Conservation (phyloP, 2,888 invertebrate species). For the Anthophora plumipes region DNA sequence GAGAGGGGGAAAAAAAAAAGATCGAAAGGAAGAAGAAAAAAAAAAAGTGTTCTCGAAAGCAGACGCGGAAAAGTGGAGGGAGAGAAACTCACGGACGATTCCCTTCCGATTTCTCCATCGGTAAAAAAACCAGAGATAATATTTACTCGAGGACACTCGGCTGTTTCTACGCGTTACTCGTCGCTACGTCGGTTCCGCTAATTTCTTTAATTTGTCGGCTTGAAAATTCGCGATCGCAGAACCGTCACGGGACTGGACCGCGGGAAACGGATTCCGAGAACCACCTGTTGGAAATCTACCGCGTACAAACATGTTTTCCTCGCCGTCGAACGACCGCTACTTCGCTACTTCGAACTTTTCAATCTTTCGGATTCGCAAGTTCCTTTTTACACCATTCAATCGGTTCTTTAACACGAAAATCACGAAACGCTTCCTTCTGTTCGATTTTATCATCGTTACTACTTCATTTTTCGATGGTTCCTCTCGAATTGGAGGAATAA, state of each 20-base stretch:
- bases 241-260: background rate
- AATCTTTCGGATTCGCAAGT: too few relatives aligned
- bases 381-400: too few relatives aligned
- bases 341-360: background rate
- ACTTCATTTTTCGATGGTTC: too few relatives aligned
- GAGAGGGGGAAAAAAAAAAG: too few relatives aligned
- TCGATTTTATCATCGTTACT: too few relatives aligned
- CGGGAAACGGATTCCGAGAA: slow-evolving; percentile 37
- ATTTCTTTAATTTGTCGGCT: slow-evolving; percentile 13
- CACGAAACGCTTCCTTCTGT: too few relatives aligned
- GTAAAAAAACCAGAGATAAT: slow-evolving; percentile 30
- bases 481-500: too few relatives aligned
- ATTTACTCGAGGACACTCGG: slow-evolving; percentile 25
- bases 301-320: slow-evolving; percentile 33
- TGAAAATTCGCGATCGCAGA: background rate
- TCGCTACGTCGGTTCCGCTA: background rate
- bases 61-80: slow-evolving; percentile 10
- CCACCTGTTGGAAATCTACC: slow-evolving; percentile 66
- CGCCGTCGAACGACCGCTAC: background rate
- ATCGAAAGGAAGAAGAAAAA: background rate
- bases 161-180: background rate
- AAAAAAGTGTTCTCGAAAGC: slow-evolving; percentile 26
- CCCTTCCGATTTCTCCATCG: slow-evolving; percentile 36
- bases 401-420: too few relatives aligned
- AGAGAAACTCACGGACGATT: slow-evolving; percentile 13